Percentiles rank a stretch among this genome's conserved stretches.
These are phyloP conservation scores for Eilema sororculum DNA, from an alignment of 2,888 invertebrate genomes.

Conservation along the genomic window DNA sequence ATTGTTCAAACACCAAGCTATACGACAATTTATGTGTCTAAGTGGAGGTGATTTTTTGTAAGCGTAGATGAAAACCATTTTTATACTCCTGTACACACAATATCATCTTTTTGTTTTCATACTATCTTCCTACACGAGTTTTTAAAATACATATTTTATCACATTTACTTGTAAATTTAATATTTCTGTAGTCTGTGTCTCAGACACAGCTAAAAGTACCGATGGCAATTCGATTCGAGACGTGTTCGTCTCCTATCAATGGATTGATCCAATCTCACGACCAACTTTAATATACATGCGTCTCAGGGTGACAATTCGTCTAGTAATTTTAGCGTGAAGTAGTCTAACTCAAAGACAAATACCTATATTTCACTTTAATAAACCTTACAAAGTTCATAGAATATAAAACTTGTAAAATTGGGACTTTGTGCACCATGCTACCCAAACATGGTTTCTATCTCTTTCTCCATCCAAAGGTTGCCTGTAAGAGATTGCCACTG, in stretches of 20 bases:
- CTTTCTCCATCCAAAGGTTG: too few species aligned
- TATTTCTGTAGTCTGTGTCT: too few species aligned
- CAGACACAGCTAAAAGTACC: too few species aligned
- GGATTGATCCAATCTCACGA: background rate
- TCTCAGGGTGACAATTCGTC: background rate
- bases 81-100: background rate
- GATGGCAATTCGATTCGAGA: background rate
- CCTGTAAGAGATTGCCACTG: too few species aligned
- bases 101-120: background rate
- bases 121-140: background rate
- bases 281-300: background rate
- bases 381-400: too few species aligned
- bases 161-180: background rate
- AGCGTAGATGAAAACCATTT: background rate
- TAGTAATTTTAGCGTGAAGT: background rate
- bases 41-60: background rate
- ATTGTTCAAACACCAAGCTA: conserved; percentile 24
- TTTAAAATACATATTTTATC: background rate
- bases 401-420: too few species aligned
- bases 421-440: too few species aligned
- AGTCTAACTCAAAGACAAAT: background rate
- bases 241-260: background rate
- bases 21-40: conserved; percentile 6
- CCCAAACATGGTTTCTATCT: too few species aligned
- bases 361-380: too few species aligned